Evolutionary conservation across 2,888 invertebrate genomes (phyloP).

Genomic region (Monoplex corrugatus): DNA sequence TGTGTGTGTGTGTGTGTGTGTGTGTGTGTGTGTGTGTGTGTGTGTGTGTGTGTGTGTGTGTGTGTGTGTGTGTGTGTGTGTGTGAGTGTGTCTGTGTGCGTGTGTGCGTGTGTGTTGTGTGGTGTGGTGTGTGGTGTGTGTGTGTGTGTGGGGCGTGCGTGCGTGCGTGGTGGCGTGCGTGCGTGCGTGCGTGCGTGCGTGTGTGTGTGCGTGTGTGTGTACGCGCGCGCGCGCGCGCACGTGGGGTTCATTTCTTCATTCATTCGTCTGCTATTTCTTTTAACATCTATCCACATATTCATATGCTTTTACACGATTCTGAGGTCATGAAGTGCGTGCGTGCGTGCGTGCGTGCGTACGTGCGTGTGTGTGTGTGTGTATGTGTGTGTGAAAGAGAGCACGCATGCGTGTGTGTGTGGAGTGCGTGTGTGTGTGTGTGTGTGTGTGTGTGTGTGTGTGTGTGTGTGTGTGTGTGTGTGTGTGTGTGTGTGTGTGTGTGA

Average conservation of each 20-base stretch:
- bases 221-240: background rate
- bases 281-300: too few species aligned
- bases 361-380: constrained; percentile 37
- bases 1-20: constrained; percentile 17
- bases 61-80: constrained; percentile 34
- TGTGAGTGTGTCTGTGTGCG: constrained; percentile 11
- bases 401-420: too few species aligned
- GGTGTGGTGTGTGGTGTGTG: too few species aligned
- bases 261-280: too few species aligned
- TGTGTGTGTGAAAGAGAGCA: too few species aligned
- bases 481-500: background rate
- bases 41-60: constrained; percentile 43
- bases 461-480: background rate
- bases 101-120: background rate
- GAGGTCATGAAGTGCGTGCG: too few species aligned
- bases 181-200: background rate
- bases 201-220: background rate
- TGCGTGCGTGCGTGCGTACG: background rate
- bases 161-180: too few species aligned
- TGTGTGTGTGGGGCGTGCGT: too few species aligned
- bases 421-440: too few species aligned
- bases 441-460: constrained; percentile 42
- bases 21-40: constrained; percentile 38
- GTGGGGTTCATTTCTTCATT: background rate
- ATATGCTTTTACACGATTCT: too few species aligned